Conservation (phyloP, 1,140 invertebrate genomes). For the Neodiprion pinetum region DNA sequence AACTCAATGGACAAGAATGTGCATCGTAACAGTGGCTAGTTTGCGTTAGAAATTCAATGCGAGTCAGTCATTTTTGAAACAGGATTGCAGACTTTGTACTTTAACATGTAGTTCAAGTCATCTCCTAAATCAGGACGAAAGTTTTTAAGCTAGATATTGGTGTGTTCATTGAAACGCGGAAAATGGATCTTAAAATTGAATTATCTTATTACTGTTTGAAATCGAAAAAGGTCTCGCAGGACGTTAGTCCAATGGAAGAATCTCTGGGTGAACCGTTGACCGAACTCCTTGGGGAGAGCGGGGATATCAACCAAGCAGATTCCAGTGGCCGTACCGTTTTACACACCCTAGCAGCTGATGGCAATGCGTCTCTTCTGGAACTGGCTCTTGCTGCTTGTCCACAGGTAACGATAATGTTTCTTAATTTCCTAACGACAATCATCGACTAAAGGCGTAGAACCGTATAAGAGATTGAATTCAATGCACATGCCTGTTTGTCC, state of each 20-base stretch:
- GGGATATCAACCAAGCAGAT: slow-evolving; percentile 61
- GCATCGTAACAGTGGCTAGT: too few species aligned
- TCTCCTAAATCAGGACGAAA: too few species aligned
- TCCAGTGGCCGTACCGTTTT: slow-evolving; percentile 75
- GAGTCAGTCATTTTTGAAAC: too few species aligned
- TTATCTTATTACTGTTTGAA: background rate
- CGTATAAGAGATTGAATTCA: background rate
- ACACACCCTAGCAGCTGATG: slow-evolving; percentile 79
- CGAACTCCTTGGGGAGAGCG: slow-evolving; percentile 58
- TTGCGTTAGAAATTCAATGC: too few species aligned
- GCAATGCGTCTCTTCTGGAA: slow-evolving; percentile 70
- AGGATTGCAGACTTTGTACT: too few species aligned
- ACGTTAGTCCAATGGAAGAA: slow-evolving; percentile 56
- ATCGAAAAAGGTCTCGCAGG: slow-evolving; percentile 51
- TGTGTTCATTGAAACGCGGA: too few species aligned
- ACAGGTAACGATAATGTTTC: slow-evolving; percentile 44
- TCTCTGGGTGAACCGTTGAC: slow-evolving; percentile 56
- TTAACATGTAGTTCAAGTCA: too few species aligned
- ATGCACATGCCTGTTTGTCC: too few species aligned
- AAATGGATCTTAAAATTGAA: slow-evolving; percentile 11
- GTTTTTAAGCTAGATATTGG: too few species aligned
- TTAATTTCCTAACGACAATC: background rate
- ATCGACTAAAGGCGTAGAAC: slow-evolving; percentile 20
- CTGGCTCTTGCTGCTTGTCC: slow-evolving; percentile 68
- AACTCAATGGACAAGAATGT: background rate